Base-by-base conservation (phyloP, 2,797 vertebrate species). In the Enteromius mattozi region DNA sequence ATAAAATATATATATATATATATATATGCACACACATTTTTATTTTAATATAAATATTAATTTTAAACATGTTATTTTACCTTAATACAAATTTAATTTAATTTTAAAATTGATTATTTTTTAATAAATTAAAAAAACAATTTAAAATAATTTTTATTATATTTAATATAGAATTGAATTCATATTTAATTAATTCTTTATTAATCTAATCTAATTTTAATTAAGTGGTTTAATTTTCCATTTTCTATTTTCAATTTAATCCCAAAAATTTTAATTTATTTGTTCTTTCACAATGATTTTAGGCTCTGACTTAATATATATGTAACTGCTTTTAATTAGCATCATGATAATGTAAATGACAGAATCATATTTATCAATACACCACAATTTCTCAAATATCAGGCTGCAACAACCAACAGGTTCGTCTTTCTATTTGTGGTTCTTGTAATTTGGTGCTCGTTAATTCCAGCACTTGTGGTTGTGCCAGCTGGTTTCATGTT, bases 381-480 rank as follows among this genome's bases (percentile, higher is more conserved):
- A 3, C 1, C 37, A 14, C 6, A 4, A 35, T 24, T 24, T 56
- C 49, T 21, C 72, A 54, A 54, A 10, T 16, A 37, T 35, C 72
- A 37, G 19, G 1, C 72, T 54, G 54, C 54, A 56, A 19, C 37
- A 19, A 45, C 35, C 76, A 78, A 78, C 76, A 69, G 45, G 47
- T 71, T 70, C 6, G 2, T 42, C 49, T 42, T 45, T 68, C 27
- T 79, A 16, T 68, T 66, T 66, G 33, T 6, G 47, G 27, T 74
- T 70, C 13, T 49, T 16, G 16, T 51, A 21, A 30, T 80, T 65
- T 68, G 66, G 78, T 80, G 78, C 30, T 30, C 16, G 51, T 81
- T 81, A 56, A 65, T 66, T 76, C 59, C 45, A 27, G 70, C 63
- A 56, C 37, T 78, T 82, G 75, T 56, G 65, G 30, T 68, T 51